Percentiles rank a stretch among this genome's conserved stretches.
phyloP scores from a whole-genome alignment of 1,140 invertebrate genomes.

The Ooceraea biroi region DNA sequence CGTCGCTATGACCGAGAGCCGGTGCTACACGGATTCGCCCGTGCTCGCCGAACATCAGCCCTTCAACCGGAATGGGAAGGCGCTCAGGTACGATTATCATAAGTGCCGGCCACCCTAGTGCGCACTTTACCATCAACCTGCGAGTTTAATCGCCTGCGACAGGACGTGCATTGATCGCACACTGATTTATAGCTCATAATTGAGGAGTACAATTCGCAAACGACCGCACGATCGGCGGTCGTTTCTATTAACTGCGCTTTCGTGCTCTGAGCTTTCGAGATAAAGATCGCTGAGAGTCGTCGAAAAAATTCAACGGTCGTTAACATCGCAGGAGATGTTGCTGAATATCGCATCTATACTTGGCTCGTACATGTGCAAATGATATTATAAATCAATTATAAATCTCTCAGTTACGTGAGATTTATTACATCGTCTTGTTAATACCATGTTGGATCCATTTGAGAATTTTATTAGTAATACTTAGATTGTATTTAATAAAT shows the following conservation, averaged over 20 bases:
- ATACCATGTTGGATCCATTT: too few species aligned
- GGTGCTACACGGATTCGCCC: constrained; percentile 73
- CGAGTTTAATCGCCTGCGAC: constrained; percentile 71
- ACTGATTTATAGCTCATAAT: constrained; percentile 72
- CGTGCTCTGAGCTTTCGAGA: background rate
- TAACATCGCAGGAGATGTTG: background rate
- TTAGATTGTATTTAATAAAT: too few species aligned
- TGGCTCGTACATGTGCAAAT: too few species aligned
- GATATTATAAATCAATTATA: too few species aligned
- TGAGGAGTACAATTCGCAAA: constrained; percentile 62
- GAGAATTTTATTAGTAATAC: too few species aligned
- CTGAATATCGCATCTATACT: too few species aligned
- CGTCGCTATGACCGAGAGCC: constrained; percentile 77
- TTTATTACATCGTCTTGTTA: too few species aligned
- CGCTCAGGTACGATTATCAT: constrained; percentile 81
- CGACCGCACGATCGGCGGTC: background rate
- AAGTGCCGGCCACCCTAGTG: constrained; percentile 43
- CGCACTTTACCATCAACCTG: background rate
- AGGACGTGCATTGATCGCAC: constrained; percentile 50
- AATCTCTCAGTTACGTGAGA: too few species aligned
- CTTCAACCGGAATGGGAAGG: constrained; percentile 83
- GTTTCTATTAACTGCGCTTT: background rate
- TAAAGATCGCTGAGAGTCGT: background rate
- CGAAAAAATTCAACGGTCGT: background rate
- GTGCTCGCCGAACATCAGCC: constrained; percentile 77